Evolutionary conservation across 35 echinoderm and acorn worm species (phyloP).

Genomic region (Holothuria glaberrima): DNA sequence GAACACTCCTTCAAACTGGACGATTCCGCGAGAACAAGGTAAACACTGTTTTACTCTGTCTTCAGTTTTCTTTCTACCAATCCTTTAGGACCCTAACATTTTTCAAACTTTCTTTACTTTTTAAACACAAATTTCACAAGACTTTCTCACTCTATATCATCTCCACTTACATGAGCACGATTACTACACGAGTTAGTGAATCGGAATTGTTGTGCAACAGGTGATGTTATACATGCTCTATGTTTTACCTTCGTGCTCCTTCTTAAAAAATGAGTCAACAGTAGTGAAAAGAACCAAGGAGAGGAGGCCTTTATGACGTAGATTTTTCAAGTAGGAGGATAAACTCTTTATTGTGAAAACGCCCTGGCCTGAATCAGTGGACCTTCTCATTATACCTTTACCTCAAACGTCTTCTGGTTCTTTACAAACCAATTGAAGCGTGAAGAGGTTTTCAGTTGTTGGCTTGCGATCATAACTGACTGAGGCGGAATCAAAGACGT

Average conservation of each 20-base stretch:
- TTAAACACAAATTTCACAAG: neutral
- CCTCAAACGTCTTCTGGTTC: neutral
- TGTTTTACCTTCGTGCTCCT: conserved; percentile 5
- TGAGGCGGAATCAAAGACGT: too few relatives aligned
- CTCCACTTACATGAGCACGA: neutral
- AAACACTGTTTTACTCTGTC: neutral
- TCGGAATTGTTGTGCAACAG: neutral
- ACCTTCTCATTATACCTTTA: neutral
- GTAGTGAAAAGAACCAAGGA: neutral
- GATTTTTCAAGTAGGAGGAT: neutral
- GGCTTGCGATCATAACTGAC: too few relatives aligned
- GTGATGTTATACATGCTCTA: neutral
- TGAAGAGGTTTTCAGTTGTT: too few relatives aligned
- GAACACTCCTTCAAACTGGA: neutral
- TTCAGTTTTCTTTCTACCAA: neutral
- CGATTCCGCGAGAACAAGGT: too few relatives aligned
- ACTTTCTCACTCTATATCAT: neutral
- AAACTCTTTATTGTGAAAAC: conserved; percentile 30
- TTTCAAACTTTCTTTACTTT: neutral
- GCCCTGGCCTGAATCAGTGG: conserved; percentile 22
- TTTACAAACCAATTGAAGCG: too few relatives aligned
- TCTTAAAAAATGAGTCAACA: conserved; percentile 39
- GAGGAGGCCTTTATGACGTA: conserved; percentile 9
- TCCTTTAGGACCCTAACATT: neutral
- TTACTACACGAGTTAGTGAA: neutral